phyloP scores from a whole-genome alignment of 1,140 invertebrate genomes.

The Leptonema lineaticorne region DNA sequence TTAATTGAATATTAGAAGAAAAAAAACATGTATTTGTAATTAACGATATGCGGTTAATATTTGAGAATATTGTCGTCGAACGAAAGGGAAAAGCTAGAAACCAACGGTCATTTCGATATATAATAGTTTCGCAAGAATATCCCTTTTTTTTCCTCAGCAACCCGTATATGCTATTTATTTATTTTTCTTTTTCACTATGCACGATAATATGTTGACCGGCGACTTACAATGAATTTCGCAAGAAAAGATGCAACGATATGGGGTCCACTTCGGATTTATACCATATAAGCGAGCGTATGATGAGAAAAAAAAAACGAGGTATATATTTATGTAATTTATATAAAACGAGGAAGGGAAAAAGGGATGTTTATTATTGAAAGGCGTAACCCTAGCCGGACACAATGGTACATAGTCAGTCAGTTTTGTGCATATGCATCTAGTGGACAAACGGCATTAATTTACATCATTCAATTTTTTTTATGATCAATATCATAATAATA shows the following conservation, averaged over 20 bases:
- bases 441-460: too few relatives aligned
- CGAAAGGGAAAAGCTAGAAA: neutral
- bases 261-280: slow-evolving; percentile 21
- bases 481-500: too few relatives aligned
- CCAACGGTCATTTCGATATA: slow-evolving; percentile 29
- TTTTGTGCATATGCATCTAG: too few relatives aligned
- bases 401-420: too few relatives aligned
- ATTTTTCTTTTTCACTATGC: neutral
- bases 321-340: slow-evolving; percentile 24
- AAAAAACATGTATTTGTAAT: too few relatives aligned
- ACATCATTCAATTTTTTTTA: too few relatives aligned
- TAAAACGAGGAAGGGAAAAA: slow-evolving; percentile 31
- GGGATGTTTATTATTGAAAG: neutral
- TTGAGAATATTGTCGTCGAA: neutral
- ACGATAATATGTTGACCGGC: neutral
- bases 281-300: too few relatives aligned
- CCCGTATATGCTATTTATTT: neutral
- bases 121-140: too few relatives aligned
- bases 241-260: neutral
- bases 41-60: too few relatives aligned
- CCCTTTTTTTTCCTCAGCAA: too few relatives aligned
- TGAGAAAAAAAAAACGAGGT: too few relatives aligned
- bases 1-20: too few relatives aligned
- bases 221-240: neutral
- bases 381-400: neutral